A percentile compares a stretch with the other conserved stretches of the same genome.
phyloP scores from a whole-genome alignment of 2,797 vertebrate species.

The Graptemys geographica region DNA sequence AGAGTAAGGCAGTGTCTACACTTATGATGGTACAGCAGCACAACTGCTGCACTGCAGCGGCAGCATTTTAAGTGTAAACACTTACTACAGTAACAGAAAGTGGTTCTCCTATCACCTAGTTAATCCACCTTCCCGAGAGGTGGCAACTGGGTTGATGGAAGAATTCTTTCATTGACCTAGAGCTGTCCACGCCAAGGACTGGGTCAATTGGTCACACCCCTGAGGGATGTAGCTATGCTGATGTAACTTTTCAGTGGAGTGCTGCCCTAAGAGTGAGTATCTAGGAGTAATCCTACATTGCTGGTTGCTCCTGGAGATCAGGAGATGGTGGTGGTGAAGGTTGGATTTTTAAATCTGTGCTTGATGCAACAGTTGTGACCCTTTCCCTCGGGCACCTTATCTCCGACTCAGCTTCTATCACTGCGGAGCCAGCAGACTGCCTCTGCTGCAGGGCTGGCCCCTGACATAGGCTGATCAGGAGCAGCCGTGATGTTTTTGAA shows the following conservation, averaged over 20 bases:
- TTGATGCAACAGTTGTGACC: background rate
- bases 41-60: background rate
- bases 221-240: background rate
- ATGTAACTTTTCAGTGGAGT: background rate
- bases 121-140: background rate
- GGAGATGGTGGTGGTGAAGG: background rate
- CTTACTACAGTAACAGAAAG: background rate
- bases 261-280: background rate
- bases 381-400: background rate
- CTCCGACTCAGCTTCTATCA: background rate
- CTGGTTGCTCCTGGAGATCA: background rate
- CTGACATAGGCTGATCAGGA: background rate
- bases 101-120: background rate
- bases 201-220: background rate
- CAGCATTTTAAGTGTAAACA: background rate
- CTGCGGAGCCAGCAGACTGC: background rate
- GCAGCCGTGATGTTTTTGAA: background rate
- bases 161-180: background rate
- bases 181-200: background rate
- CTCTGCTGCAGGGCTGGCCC: background rate
- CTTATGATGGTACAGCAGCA: background rate
- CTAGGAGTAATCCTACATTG: background rate
- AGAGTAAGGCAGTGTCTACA: background rate
- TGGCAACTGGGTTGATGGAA: background rate
- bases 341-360: background rate